A percentile compares a stretch with the other conserved stretches of the same genome.
These are phyloP conservation scores for Syrista parreyssii DNA, from an alignment of 2,888 invertebrate genomes.

Conservation along the genomic window DNA sequence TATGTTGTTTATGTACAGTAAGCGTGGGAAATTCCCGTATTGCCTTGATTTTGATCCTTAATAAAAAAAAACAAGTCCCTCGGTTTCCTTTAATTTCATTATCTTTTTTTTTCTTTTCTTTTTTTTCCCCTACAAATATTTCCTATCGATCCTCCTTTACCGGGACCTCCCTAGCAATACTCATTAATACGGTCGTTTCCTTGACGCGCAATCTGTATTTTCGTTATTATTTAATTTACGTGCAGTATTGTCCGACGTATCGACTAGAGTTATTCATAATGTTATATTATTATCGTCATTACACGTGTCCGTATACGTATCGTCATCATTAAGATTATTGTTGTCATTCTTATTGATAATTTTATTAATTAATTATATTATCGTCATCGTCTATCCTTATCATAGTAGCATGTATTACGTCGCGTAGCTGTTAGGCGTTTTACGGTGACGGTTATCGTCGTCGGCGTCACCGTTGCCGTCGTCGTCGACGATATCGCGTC, in stretches of 20 bases:
- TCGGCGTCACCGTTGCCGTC: neutral
- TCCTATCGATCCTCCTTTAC: neutral
- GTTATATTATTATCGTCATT: slow-evolving; percentile 19
- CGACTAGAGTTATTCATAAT: slow-evolving; percentile 25
- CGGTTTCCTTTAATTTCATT: neutral
- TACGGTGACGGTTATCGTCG: neutral
- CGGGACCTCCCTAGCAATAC: slow-evolving; percentile 27
- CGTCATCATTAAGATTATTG: slow-evolving; percentile 27
- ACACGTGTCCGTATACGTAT: slow-evolving; percentile 3
- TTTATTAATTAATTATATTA: slow-evolving; percentile 11
- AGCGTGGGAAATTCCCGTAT: neutral
- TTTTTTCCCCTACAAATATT: neutral
- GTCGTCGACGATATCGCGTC: neutral
- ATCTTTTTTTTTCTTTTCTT: neutral
- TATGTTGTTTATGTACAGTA: neutral
- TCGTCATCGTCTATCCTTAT: neutral
- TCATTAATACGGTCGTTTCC: slow-evolving; percentile 30
- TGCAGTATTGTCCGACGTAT: slow-evolving; percentile 49
- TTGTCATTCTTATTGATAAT: neutral
- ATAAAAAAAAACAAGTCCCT: neutral
- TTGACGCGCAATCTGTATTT: slow-evolving; percentile 17
- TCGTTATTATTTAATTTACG: slow-evolving; percentile 56
- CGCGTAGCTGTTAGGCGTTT: neutral
- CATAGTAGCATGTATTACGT: neutral
- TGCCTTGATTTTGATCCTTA: neutral